A percentile compares a stretch with the other conserved stretches of the same genome.
These are phyloP conservation scores for Nansenia antarctica DNA, from an alignment of 2,113 vertebrate species.

Conservation along the genomic window DNA sequence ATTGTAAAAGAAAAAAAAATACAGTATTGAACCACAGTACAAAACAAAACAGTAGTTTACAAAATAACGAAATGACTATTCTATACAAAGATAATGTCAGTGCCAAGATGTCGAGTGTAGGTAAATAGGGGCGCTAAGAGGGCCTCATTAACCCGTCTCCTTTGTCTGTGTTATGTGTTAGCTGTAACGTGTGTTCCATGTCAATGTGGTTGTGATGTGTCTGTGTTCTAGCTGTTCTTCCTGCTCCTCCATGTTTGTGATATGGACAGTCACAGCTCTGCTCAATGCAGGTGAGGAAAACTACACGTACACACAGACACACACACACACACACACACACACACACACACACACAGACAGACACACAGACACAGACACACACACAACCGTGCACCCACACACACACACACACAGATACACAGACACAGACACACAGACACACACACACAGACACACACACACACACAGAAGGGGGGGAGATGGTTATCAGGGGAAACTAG, in stretches of 20 bases:
- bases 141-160: not conserved
- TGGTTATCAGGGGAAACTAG: not conserved
- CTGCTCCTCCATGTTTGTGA: not conserved
- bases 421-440: not conserved
- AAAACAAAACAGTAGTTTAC: no score
- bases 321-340: not conserved
- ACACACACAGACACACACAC: not conserved
- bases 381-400: no score
- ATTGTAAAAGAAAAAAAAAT: no score
- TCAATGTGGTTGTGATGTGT: not conserved
- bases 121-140: no score
- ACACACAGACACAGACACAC: not conserved
- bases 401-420: no score
- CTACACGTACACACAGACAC: not conserved
- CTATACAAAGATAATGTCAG: no score
- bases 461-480: no score
- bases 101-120: no score
- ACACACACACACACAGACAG: not conserved
- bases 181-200: not conserved
- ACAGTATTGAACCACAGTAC: no score
- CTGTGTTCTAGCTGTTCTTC: not conserved
- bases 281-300: slow-evolving; percentile 2
- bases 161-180: not conserved
- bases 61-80: no score
- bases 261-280: not conserved